Percentiles rank a stretch among this genome's conserved stretches.
Evolutionary conservation across 2,797 vertebrate genomes (phyloP).

Genomic region (Ambastaia sidthimunki): DNA sequence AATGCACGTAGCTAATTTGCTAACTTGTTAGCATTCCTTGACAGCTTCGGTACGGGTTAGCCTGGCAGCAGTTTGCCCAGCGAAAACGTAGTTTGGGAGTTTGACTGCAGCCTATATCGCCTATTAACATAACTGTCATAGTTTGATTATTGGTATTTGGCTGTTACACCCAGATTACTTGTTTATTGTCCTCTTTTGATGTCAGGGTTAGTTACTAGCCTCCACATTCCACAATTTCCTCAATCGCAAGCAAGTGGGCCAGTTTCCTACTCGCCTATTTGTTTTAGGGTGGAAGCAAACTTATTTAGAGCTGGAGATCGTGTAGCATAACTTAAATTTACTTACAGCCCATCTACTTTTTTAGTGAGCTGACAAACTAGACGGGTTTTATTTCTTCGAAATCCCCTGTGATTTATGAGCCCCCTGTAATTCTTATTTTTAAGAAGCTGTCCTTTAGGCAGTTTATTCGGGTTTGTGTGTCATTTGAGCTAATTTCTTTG

Average conservation of each 20-base stretch:
- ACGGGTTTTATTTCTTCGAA: not conserved
- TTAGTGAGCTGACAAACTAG: not conserved
- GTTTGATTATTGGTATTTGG: not conserved
- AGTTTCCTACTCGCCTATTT: conserved; percentile 18
- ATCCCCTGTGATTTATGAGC: not conserved
- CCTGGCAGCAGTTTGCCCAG: not conserved
- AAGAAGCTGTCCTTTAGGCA: not conserved
- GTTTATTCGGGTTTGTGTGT: not conserved
- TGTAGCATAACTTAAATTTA: not conserved
- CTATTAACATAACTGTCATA: not conserved
- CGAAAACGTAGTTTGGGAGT: conserved; percentile 3
- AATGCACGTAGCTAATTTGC: conserved; percentile 46
- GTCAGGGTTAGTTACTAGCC: conserved; percentile 3
- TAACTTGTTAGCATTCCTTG: conserved; percentile 58
- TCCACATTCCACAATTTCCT: conserved; percentile 33
- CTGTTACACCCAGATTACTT: not conserved
- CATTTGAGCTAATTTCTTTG: conserved; percentile 4
- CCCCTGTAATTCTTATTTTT: no score
- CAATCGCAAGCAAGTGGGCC: conserved; percentile 26
- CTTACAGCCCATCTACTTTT: not conserved
- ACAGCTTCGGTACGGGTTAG: conserved; percentile 42
- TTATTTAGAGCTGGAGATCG: conserved; percentile 49
- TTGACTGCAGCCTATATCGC: not conserved
- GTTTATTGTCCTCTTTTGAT: not conserved
- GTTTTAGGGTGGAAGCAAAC: conserved; percentile 63